phyloP scores from a whole-genome alignment of 1,140 invertebrate genomes.

The Microplitis mediator region DNA sequence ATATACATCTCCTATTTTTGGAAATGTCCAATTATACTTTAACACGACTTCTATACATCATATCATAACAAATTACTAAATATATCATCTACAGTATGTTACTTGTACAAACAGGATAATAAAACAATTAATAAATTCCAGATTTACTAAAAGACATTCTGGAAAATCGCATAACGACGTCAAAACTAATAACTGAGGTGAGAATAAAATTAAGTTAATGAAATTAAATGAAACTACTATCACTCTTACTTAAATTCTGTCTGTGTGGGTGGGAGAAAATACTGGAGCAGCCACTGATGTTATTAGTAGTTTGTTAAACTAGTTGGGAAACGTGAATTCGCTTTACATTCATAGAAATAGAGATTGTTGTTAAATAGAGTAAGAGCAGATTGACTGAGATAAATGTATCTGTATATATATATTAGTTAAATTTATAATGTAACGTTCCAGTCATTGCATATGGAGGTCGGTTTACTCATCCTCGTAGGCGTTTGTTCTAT shows the following conservation, averaged over 20 bases:
- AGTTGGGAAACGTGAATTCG: neutral
- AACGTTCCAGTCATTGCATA: slow-evolving; percentile 45
- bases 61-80: too few species aligned
- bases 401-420: neutral
- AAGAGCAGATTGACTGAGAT: neutral
- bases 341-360: slow-evolving; percentile 6
- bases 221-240: too few species aligned
- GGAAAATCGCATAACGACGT: slow-evolving; percentile 46
- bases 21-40: too few species aligned
- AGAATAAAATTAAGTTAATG: slow-evolving; percentile 16
- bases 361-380: slow-evolving; percentile 10
- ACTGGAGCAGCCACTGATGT: neutral
- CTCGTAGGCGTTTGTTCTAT: slow-evolving; percentile 48
- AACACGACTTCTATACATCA: too few species aligned
- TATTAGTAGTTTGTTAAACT: neutral
- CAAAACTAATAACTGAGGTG: slow-evolving; percentile 52
- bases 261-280: too few species aligned
- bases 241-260: too few species aligned
- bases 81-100: too few species aligned
- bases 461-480: slow-evolving; percentile 49
- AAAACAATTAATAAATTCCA: slow-evolving; percentile 32
- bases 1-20: too few species aligned
- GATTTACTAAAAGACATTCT: slow-evolving; percentile 53
- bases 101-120: neutral
- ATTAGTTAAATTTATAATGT: slow-evolving; percentile 18